Percentiles rank a stretch among this genome's conserved stretches.
phyloP scores from a whole-genome alignment of 2,888 invertebrate species.

The Stenolophus ochropezus region DNA sequence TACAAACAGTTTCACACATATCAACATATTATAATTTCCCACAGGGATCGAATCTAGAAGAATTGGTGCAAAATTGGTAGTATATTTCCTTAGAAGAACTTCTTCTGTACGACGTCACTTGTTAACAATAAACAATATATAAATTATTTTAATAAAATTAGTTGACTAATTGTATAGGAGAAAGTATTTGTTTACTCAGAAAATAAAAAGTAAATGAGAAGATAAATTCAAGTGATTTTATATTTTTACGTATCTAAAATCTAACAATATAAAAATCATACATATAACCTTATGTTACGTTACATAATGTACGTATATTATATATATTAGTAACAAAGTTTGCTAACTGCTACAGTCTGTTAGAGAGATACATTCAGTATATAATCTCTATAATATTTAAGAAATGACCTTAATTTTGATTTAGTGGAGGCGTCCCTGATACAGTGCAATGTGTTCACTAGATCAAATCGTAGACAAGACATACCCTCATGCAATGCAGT shows the following conservation, averaged over 20 bases:
- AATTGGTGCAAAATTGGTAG: too few species aligned
- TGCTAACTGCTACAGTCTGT: slow-evolving; percentile 58
- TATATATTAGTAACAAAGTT: slow-evolving; percentile 60
- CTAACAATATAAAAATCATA: slow-evolving; percentile 71
- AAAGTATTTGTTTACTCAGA: neutral
- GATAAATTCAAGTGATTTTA: slow-evolving; percentile 60
- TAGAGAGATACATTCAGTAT: slow-evolving; percentile 54
- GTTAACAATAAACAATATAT: too few species aligned
- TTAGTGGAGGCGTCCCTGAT: slow-evolving; percentile 58
- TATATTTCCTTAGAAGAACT: too few species aligned
- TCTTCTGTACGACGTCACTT: too few species aligned
- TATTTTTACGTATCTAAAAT: slow-evolving; percentile 71
- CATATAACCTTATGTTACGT: slow-evolving; percentile 64
- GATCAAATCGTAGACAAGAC: slow-evolving; percentile 54
- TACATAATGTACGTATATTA: slow-evolving; percentile 58
- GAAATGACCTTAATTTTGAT: slow-evolving; percentile 57
- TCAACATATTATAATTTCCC: too few species aligned
- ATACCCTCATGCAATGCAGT: slow-evolving; percentile 18
- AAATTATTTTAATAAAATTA: too few species aligned
- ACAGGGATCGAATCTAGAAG: too few species aligned
- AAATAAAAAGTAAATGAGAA: neutral
- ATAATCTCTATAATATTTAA: slow-evolving; percentile 48
- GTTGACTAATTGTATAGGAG: too few species aligned
- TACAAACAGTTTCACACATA: too few species aligned
- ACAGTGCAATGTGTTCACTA: slow-evolving; percentile 56